Percentiles rank a stretch among this genome's conserved stretches.
Conservation (phyloP, 1,140 invertebrate species). For the Drosophila lini region DNA sequence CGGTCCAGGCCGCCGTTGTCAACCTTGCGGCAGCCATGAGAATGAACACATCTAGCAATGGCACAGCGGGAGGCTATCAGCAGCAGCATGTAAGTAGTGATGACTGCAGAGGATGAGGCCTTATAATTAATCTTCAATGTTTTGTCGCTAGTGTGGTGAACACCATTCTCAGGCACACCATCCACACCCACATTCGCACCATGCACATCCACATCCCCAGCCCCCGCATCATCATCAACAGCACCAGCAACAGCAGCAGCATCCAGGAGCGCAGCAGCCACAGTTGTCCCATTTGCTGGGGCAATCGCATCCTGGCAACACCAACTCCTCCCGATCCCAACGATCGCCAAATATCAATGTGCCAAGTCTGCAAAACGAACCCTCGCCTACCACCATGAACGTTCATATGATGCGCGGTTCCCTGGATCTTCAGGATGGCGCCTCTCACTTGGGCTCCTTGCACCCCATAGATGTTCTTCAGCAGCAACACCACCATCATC, state of each 20-base stretch:
- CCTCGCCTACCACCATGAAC: slow-evolving; percentile 71
- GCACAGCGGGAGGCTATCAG: slow-evolving; percentile 20
- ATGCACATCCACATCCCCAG: slow-evolving; percentile 8
- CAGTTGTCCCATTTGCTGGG: slow-evolving; percentile 84
- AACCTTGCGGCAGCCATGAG: slow-evolving; percentile 92
- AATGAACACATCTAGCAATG: slow-evolving; percentile 85
- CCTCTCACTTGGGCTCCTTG: slow-evolving; percentile 56
- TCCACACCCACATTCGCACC: slow-evolving; percentile 2
- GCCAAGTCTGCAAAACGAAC: slow-evolving; percentile 70
- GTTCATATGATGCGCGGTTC: slow-evolving; percentile 79
- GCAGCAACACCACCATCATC: slow-evolving; percentile 86
- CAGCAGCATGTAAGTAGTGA: slow-evolving; percentile 42
- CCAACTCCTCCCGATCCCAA: slow-evolving; percentile 47
- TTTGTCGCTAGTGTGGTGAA: slow-evolving; percentile 16
- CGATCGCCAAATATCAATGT: slow-evolving; percentile 79
- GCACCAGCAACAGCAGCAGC: slow-evolving; percentile 65
- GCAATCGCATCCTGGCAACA: slow-evolving; percentile 19
- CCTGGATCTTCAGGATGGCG: slow-evolving; percentile 64
- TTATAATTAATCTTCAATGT: not conserved
- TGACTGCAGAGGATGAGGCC: not conserved
- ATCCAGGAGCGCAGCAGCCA: slow-evolving; percentile 85
- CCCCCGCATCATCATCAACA: slow-evolving; percentile 25
- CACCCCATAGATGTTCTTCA: slow-evolving; percentile 83
- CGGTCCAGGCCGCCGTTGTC: slow-evolving; percentile 90
- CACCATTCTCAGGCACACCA: slow-evolving; percentile 14